phyloP scores from a whole-genome alignment of 1,140 invertebrate genomes.

The Ceratosolen fusciceps region DNA sequence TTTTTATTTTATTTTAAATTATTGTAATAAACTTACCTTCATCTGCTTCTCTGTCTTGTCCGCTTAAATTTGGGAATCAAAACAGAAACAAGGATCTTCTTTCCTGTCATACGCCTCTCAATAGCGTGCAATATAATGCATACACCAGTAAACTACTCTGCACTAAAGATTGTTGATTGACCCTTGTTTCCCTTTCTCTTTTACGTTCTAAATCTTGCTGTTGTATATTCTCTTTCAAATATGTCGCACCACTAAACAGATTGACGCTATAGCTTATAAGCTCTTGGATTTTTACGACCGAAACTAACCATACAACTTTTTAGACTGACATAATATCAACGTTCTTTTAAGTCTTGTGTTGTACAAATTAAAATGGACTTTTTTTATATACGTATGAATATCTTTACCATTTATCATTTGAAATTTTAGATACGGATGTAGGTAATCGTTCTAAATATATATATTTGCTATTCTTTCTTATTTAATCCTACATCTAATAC shows the following conservation, averaged over 20 bases:
- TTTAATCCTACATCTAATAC: not conserved
- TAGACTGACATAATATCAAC: not conserved
- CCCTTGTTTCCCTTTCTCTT: no score
- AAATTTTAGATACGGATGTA: not conserved
- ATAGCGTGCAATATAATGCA: not conserved
- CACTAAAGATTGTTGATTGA: not conserved
- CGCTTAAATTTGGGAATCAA: not conserved
- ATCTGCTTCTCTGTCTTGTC: slow-evolving; percentile 3
- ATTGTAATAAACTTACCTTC: slow-evolving; percentile 21
- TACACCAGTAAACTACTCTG: not conserved
- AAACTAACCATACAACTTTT: not conserved
- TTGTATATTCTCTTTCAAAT: not conserved
- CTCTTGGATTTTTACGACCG: not conserved
- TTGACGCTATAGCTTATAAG: no score
- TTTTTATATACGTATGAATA: not conserved
- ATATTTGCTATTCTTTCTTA: not conserved
- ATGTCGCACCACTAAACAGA: not conserved
- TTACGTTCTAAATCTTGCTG: not conserved
- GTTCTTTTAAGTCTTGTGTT: not conserved
- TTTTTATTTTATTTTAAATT: no score
- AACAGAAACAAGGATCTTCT: not conserved
- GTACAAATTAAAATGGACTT: not conserved
- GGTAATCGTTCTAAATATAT: not conserved
- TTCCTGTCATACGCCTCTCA: slow-evolving; percentile 28
- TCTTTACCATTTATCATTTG: not conserved